phyloP scores from a whole-genome alignment of 2,797 vertebrate species.

The Glyptemys insculpta region DNA sequence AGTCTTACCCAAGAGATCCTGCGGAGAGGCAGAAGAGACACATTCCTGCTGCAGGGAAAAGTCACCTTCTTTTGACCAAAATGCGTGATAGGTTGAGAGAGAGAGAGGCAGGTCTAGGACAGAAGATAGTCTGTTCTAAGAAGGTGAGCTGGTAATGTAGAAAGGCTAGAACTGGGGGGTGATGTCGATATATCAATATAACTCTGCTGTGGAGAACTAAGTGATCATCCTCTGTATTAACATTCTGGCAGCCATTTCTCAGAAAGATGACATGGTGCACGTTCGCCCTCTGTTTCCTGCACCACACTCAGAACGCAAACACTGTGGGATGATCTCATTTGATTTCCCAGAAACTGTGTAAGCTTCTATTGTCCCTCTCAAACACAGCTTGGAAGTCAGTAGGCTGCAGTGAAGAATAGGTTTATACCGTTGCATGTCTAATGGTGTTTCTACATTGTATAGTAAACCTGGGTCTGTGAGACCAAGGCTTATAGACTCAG shows the following conservation, averaged over 20 bases:
- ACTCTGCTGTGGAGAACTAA: too few species aligned
- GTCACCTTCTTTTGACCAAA: neutral
- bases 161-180: neutral
- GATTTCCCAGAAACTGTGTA: neutral
- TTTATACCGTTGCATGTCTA: neutral
- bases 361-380: neutral
- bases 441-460: neutral
- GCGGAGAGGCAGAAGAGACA: neutral
- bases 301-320: fast-evolving
- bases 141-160: neutral
- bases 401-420: neutral
- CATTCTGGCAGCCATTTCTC: neutral
- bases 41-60: neutral
- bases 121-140: neutral
- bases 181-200: too few species aligned
- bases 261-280: neutral
- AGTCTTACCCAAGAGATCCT: neutral
- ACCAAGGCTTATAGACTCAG: neutral
- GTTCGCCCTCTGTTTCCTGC: fast-evolving
- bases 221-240: fast-evolving
- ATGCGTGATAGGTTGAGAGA: neutral
- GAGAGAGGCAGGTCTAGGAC: neutral
- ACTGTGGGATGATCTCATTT: fast-evolving
- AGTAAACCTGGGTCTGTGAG: neutral
- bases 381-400: neutral